Evolutionary conservation across 2,113 vertebrate genomes (phyloP).

Genomic region (human): GRCh38 chr21:23668001-23668500

Average conservation of each 20-base stretch:
- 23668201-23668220: not conserved
- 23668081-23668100: not conserved
- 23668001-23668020: conserved; percentile 8
- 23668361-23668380: not conserved
- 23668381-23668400: not conserved
- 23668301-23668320: not conserved
- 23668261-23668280: not conserved
- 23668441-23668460: not conserved
- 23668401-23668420: not conserved
- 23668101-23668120: not conserved
- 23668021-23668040: conserved; percentile 22
- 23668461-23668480: not conserved
- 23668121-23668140: not conserved
- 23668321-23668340: not conserved
- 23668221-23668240: not conserved
- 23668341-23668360: not conserved
- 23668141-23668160: not conserved
- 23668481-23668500: not conserved
- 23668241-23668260: not conserved
- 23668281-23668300: not conserved
- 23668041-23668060: conserved; percentile 15
- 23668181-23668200: not conserved
- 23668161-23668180: not conserved
- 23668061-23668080: not conserved
- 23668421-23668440: conserved; percentile 1